A percentile compares a stretch with the other conserved stretches of the same genome.
These are phyloP conservation scores for Taurulus bubalis DNA, from an alignment of 2,113 vertebrate genomes.

Conservation along the genomic window DNA sequence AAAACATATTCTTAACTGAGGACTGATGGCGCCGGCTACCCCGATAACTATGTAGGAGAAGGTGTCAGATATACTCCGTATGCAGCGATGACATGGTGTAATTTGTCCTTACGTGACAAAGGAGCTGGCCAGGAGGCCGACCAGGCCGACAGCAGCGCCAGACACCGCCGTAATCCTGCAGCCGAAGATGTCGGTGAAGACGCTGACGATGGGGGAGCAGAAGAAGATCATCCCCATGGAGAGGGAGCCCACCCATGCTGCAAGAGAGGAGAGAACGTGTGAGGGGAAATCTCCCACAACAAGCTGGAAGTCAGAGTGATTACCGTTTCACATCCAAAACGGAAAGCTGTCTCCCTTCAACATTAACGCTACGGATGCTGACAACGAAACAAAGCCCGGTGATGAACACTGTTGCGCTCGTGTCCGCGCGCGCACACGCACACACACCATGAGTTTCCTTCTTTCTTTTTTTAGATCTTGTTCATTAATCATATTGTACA, in stretches of 20 bases:
- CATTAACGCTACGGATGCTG: too few species aligned
- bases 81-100: not conserved
- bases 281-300: not conserved
- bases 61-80: not conserved
- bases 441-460: not conserved
- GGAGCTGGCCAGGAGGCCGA: constrained; percentile 93
- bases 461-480: constrained; percentile 1
- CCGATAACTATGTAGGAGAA: not conserved
- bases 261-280: constrained; percentile 45
- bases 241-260: constrained; percentile 95
- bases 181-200: constrained; percentile 94
- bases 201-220: constrained; percentile 95
- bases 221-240: constrained; percentile 99
- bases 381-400: not conserved
- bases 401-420: not conserved
- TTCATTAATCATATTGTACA: constrained; percentile 12
- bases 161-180: constrained; percentile 90
- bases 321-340: not conserved
- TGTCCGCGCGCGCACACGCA: constrained; percentile 6
- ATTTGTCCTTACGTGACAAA: constrained; percentile 89
- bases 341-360: not conserved
- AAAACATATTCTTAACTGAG: not conserved
- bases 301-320: not conserved
- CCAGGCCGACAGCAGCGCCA: constrained; percentile 90
- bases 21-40: not conserved